phyloP scores from a whole-genome alignment of 2,888 invertebrate species.

The Rhamnusium bicolor region DNA sequence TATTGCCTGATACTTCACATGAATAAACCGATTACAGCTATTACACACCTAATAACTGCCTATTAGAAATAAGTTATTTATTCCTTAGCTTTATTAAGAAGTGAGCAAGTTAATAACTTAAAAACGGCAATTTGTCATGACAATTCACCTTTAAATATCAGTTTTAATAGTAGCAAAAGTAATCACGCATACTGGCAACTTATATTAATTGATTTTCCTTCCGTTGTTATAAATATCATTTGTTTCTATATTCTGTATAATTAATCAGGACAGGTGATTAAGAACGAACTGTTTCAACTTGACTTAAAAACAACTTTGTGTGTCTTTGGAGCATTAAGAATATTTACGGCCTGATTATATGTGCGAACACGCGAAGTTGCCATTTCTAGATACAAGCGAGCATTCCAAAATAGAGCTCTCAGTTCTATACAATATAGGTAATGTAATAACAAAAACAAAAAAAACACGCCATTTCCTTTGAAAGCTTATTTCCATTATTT shows the following conservation, averaged over 20 bases:
- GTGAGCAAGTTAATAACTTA: constrained; percentile 11
- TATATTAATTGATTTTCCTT: constrained; percentile 12
- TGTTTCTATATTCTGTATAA: neutral
- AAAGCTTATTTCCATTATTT: neutral
- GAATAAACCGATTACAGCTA: constrained; percentile 2
- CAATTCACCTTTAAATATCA: constrained; percentile 9
- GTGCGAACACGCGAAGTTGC: neutral
- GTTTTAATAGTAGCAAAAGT: neutral
- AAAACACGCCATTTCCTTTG: neutral
- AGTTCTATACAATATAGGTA: neutral
- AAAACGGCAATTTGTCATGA: neutral
- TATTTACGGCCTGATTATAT: neutral
- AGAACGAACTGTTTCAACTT: neutral
- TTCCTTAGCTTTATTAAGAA: neutral
- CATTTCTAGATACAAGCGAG: neutral
- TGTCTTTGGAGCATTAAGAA: neutral
- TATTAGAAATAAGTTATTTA: neutral
- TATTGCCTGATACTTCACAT: too few species aligned
- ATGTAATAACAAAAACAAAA: neutral
- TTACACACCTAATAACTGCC: neutral
- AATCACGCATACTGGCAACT: neutral
- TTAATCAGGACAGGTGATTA: neutral
- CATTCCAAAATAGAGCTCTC: neutral
- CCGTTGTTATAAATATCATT: neutral
- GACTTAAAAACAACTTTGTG: neutral